Conservation (phyloP, 2,797 vertebrate species). For the Halcyon chelicuti region DNA sequence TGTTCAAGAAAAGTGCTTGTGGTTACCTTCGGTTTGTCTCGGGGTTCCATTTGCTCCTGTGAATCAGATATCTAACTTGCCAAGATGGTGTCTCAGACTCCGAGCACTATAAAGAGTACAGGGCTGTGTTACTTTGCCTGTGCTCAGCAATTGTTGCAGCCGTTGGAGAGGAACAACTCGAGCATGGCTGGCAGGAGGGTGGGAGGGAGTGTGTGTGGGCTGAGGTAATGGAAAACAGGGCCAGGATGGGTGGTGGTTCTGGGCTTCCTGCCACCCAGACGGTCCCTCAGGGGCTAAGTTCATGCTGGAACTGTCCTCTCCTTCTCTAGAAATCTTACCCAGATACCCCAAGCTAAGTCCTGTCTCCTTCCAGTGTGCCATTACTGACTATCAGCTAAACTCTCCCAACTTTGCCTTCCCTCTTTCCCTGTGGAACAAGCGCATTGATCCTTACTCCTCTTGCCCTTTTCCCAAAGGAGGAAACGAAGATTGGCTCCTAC, state of each 20-base stretch:
- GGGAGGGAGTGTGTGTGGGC: constrained; percentile 49
- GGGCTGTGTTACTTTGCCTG: neutral
- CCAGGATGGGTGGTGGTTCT: constrained; percentile 50
- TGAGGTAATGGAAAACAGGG: constrained; percentile 56
- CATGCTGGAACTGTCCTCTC: constrained; percentile 35
- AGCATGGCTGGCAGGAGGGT: neutral
- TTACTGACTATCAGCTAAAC: neutral
- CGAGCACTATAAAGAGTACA: accelerated
- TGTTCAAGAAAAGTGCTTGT: neutral
- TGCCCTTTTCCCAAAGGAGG: neutral
- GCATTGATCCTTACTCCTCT: neutral
- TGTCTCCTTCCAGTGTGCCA: neutral
- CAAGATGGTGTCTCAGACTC: neutral
- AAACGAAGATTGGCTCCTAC: neutral
- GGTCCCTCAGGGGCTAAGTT: constrained; percentile 20
- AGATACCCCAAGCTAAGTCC: constrained; percentile 3
- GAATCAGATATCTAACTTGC: neutral
- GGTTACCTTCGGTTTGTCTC: accelerated
- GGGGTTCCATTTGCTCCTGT: neutral
- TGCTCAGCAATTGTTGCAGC: neutral
- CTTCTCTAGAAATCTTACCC: neutral
- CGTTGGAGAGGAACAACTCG: neutral
- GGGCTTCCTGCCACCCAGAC: constrained; percentile 58
- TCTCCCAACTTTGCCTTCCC: neutral
- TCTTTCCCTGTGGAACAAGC: neutral